Evolutionary conservation across 2,113 vertebrate species (phyloP).

Genomic region (Grus americana): DNA sequence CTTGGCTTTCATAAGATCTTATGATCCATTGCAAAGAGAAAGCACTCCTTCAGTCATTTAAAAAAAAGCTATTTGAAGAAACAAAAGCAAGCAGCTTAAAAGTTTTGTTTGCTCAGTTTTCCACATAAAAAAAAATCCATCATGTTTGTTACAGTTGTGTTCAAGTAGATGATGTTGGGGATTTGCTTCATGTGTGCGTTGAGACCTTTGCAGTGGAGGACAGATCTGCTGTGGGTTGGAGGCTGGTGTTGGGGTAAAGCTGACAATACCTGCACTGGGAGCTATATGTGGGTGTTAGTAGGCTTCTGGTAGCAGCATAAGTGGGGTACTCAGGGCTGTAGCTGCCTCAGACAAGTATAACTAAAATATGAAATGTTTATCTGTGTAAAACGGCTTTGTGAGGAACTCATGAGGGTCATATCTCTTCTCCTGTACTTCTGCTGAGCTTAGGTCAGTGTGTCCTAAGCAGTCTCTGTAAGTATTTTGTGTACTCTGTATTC

Average conservation of each 20-base stretch:
- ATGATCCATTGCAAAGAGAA: not conserved
- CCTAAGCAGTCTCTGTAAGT: not conserved
- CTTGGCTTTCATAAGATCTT: not conserved
- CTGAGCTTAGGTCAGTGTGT: not conserved
- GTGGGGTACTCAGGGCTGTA: not conserved
- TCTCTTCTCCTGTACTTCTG: not conserved
- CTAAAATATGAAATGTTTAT: not conserved
- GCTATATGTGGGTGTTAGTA: not conserved
- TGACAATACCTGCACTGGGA: not conserved
- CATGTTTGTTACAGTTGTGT: not conserved
- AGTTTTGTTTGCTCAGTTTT: not conserved
- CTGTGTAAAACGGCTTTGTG: not conserved
- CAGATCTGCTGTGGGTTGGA: not conserved
- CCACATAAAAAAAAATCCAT: not conserved
- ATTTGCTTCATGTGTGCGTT: not conserved
- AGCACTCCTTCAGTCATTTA: not conserved
- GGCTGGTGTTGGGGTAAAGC: not conserved
- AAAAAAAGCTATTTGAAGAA: not conserved
- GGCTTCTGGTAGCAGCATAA: not conserved
- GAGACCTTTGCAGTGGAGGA: not conserved
- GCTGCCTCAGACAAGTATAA: not conserved
- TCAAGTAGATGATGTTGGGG: not conserved
- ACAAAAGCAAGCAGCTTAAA: not conserved
- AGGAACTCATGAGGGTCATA: not conserved
- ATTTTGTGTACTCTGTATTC: not conserved